phyloP scores from a whole-genome alignment of 1,140 invertebrate species.

The Halesus radiatus region DNA sequence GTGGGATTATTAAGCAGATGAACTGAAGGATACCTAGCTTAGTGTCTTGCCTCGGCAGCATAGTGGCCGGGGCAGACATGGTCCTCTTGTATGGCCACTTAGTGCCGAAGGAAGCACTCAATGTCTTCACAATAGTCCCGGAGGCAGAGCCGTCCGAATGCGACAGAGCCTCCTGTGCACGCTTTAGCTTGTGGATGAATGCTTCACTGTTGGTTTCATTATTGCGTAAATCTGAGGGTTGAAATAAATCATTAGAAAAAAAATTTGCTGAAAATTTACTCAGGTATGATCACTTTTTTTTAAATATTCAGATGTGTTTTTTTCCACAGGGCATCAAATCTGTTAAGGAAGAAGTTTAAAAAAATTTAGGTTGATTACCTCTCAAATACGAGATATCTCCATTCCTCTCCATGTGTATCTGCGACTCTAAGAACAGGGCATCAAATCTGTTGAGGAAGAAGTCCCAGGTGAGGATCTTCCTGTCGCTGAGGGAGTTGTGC shows the following conservation, averaged over 20 bases:
- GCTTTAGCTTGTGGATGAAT: constrained; percentile 89
- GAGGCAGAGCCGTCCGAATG: constrained; percentile 73
- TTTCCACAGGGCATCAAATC: too few relatives aligned
- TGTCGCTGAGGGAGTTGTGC: constrained; percentile 91
- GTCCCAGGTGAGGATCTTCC: constrained; percentile 95
- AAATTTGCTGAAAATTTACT: too few relatives aligned
- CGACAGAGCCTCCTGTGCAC: constrained; percentile 91
- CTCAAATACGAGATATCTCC: constrained; percentile 86
- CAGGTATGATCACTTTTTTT: too few relatives aligned
- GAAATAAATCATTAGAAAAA: too few relatives aligned
- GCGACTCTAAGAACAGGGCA: constrained; percentile 94
- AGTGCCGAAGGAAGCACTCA: constrained; percentile 90
- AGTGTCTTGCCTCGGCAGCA: constrained; percentile 82
- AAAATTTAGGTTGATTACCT: constrained; percentile 78
- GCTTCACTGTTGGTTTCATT: constrained; percentile 90
- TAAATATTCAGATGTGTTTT: too few relatives aligned
- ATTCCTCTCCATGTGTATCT: constrained; percentile 88
- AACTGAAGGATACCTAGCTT: constrained; percentile 75
- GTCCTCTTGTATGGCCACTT: constrained; percentile 97
- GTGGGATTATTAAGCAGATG: background rate
- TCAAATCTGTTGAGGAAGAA: constrained; percentile 99
- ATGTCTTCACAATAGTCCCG: constrained; percentile 79
- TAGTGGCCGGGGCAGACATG: constrained; percentile 89
- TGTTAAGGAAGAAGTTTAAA: too few relatives aligned
- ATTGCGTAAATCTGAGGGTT: constrained; percentile 84